Conservation (phyloP, 2,113 vertebrate genomes). For the Melanerpes aurifrons region DNA sequence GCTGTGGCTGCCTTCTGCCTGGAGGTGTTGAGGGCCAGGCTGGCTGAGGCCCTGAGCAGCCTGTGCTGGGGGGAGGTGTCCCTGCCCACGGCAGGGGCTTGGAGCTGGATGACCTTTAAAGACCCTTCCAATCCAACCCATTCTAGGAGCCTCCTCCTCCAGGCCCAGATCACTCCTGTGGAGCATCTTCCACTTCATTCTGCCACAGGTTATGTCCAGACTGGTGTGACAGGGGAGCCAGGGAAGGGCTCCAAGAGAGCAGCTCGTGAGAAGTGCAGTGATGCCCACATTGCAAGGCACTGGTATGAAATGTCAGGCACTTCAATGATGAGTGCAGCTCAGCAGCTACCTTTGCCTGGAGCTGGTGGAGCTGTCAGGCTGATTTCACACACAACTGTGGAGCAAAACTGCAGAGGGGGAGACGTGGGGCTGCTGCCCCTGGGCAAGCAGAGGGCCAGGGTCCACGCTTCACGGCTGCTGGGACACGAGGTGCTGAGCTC, state of each 20-base stretch:
- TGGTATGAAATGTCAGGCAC: background rate
- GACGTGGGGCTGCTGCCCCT: background rate
- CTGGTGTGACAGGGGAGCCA: background rate
- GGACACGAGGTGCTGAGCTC: background rate
- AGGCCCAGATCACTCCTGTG: accelerated
- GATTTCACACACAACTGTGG: background rate
- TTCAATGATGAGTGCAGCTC: background rate
- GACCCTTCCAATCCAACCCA: no score
- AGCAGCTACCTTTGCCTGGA: background rate
- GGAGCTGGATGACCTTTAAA: no score
- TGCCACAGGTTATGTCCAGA: background rate
- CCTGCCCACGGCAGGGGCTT: no score
- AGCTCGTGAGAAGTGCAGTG: background rate
- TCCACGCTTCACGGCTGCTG: accelerated
- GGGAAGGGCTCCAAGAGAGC: no score
- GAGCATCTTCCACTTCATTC: background rate
- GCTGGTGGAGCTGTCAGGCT: background rate
- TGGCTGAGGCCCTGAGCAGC: no score
- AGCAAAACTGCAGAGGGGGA: background rate
- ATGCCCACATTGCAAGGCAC: background rate
- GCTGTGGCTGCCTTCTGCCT: no score
- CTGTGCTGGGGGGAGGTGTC: no score
- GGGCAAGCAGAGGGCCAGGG: background rate
- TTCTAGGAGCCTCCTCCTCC: background rate
- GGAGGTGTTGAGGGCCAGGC: no score